Base-by-base conservation (phyloP, 2,113 vertebrate genomes). In the Galbula dea region DNA sequence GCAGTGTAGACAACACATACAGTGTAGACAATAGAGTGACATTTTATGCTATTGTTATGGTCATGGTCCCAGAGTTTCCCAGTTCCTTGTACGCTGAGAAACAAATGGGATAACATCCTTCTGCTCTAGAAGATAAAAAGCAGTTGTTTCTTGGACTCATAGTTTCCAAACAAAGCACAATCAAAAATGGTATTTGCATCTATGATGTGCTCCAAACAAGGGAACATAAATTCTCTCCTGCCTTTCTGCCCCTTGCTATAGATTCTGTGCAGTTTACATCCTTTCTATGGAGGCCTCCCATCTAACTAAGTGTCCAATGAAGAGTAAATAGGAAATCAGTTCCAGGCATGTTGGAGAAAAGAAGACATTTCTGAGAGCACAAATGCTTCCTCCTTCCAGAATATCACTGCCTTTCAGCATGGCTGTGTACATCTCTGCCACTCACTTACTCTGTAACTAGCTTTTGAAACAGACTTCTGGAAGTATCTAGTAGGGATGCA, bases 1-100 rank as follows among this genome's bases (percentile, higher is more conserved):
- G 39, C 45, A 36, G 37, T 7, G 52, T 18, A 22, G 41, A 11
- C 24, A 66, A 10, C 51, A 32, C 67, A 7, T 11, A 30, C 51
- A 34, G 29, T 3, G n/a, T 52, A 26, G 24, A 8, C 20, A 48
- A 0, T 13, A 10, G 23, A 30, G 16, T 0, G 0, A 7, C 55
- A 12, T 13, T 74, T 54, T 54, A 20, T 49, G 27, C 22, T 54
- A 0, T 22, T 36, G 8, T 36, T 13, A 4, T 21, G 32, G 22
- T 7, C 10, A 0, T 0, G 1, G 27, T 66, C 32, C 51, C 88
- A 85, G 69, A n/a, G 67, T 83, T 92, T 83, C 86, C 57, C 34
- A 6, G 0, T 39, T 41, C 30, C 15, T 72, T 79, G 36, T 1
- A 1, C 21, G 37, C 26, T 46, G 49, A 87, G 36, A 52, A 84